These are phyloP conservation scores for Glareola pratincola DNA, from an alignment of 2,113 vertebrate genomes.

Conservation along the genomic window DNA sequence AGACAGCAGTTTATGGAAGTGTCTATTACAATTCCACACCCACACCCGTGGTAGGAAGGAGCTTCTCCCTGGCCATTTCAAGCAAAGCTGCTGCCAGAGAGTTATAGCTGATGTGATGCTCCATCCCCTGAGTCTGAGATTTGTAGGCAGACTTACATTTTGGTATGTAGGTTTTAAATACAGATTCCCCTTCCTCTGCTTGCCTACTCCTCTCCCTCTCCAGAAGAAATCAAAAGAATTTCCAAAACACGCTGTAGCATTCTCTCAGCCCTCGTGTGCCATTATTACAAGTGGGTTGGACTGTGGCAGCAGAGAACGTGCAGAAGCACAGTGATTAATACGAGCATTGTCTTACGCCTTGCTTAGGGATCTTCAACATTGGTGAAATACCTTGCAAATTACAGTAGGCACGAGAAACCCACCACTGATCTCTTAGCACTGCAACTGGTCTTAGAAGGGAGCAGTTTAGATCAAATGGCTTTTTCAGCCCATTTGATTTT, in stretches of 20 bases:
- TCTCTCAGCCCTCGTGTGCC: background rate
- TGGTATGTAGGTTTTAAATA: background rate
- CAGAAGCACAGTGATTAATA: background rate
- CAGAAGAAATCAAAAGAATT: background rate
- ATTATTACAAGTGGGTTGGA: background rate
- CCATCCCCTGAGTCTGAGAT: background rate
- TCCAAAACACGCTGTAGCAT: background rate
- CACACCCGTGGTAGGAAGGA: background rate
- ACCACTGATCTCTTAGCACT: background rate
- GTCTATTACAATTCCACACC: constrained; percentile 27
- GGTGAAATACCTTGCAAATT: background rate
- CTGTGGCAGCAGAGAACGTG: background rate
- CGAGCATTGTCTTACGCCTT: background rate
- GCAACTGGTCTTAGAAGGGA: background rate
- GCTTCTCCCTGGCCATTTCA: background rate
- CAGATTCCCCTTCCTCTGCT: background rate
- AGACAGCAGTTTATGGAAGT: constrained; percentile 45
- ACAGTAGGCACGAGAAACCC: background rate
- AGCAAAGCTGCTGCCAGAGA: background rate
- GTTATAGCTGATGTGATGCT: background rate
- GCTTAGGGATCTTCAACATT: background rate
- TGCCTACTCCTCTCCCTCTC: background rate
- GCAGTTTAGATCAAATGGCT: background rate
- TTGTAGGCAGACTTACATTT: background rate
- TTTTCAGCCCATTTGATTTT: background rate